These are phyloP conservation scores for Cirrhinus mrigala DNA, from an alignment of 2,797 vertebrate genomes.

Conservation along the genomic window DNA sequence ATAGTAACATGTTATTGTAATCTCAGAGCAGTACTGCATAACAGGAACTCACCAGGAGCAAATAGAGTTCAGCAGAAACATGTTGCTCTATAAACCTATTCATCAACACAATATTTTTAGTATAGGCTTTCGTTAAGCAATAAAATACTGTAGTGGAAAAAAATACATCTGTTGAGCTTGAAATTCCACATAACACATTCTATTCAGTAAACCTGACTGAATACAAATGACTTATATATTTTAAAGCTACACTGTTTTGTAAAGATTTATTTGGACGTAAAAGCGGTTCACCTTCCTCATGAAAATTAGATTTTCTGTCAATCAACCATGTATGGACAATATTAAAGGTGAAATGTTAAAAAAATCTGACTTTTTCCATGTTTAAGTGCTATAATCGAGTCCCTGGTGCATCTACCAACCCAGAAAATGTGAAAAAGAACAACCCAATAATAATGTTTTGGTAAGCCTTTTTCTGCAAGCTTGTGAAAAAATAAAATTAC, in stretches of 20 bases:
- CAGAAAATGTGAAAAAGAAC: too few species aligned
- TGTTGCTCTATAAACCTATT: not conserved
- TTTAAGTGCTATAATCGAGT: too few species aligned
- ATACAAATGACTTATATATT: not conserved
- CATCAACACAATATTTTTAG: not conserved
- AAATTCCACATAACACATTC: not conserved
- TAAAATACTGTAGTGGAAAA: too few species aligned
- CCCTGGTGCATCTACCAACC: too few species aligned
- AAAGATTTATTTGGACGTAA: not conserved
- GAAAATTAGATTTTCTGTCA: not conserved
- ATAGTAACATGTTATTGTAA: not conserved
- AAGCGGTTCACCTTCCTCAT: not conserved
- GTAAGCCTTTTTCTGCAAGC: too few species aligned
- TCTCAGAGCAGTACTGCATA: not conserved
- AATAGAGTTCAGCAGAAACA: constrained; percentile 5
- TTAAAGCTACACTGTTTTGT: not conserved
- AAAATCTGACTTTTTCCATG: too few species aligned
- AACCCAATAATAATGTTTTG: too few species aligned
- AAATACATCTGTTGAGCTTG: not conserved
- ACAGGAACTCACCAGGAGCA: not conserved
- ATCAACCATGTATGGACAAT: not conserved
- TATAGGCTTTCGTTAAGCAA: not conserved
- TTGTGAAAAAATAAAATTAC: too few species aligned
- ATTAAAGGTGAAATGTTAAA: not conserved
- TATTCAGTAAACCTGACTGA: not conserved